Evolutionary conservation across 2,113 vertebrate species (phyloP), one percentile per base, ranked within the genome.

Genomic region (Malurus elegans): DNA sequence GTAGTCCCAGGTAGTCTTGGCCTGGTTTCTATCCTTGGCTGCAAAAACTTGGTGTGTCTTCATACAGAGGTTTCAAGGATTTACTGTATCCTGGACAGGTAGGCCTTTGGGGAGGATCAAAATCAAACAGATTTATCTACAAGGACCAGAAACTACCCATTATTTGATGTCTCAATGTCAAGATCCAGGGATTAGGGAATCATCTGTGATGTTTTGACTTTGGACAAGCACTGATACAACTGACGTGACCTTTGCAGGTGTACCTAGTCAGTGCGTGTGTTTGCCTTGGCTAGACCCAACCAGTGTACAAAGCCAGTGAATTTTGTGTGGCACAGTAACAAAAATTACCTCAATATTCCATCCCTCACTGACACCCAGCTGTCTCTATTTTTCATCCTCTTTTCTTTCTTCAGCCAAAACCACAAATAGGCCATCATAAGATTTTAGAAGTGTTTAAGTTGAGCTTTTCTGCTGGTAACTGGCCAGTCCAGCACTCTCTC

Each of bases 381-480:
- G 72, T 71, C 78, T 92, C 51, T 88, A 42, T 69, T 95, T 92
- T 95, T 90, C 45, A 38, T 71, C 31, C 8, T 87, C 66, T 44
- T 44, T 74, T 24, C 54, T 79, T 90, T 91, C 47, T 76, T 83
- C 29, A 80, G 79, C 88, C 81, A 94, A 96, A 95, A 66, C 86
- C 94, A 95, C 84, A 88, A 93, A 93, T 48, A 88, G 12, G 48
- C 67, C 47, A 65, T 72, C 84, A 58, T 80, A 84, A 94, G 95
- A 79, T 90, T 93, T 93, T 67, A 36, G 7, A 90, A 85, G 47
- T 82, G 40, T 95, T 95, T 90, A 93, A 95, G 58, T 78, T 91
- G 70, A 91, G 50, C 42, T 91, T 72, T 91, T 96, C 32, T 88
- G 74, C 85, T 96, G 79, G 94, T 90, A 71, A 91, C 21, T 64